Percentiles rank a stretch among this genome's conserved stretches.
These are phyloP conservation scores for Napeogenes sylphis DNA, from an alignment of 2,888 invertebrate genomes.

Conservation along the genomic window DNA sequence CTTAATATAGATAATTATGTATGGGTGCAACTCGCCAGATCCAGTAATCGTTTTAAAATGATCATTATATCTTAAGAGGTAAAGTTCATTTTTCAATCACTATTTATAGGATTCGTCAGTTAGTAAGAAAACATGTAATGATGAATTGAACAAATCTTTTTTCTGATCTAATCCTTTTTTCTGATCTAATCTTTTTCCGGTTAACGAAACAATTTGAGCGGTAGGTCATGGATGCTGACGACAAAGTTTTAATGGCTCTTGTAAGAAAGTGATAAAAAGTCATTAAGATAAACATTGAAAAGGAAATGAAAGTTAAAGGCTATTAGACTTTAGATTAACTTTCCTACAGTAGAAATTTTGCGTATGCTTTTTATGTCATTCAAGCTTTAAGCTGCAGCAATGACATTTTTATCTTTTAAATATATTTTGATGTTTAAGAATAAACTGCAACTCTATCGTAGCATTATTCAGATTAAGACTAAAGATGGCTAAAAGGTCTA, in stretches of 20 bases:
- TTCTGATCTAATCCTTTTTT: no score
- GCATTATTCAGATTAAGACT: no score
- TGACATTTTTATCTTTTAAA: no score
- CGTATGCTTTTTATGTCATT: no score
- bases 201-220: constrained; percentile 15
- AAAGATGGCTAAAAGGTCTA: no score
- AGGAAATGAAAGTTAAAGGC: constrained; percentile 43
- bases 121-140: constrained; percentile 8
- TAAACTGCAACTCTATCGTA: no score
- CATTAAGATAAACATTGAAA: constrained; percentile 50
- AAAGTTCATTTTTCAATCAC: constrained; percentile 17
- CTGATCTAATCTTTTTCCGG: constrained; percentile 22
- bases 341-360: no score
- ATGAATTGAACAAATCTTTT: neutral
- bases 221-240: constrained; percentile 54
- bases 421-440: no score
- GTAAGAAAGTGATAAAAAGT: constrained; percentile 44
- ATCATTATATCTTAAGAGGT: constrained; percentile 10
- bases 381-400: no score
- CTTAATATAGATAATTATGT: constrained; percentile 53
- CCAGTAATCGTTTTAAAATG: constrained; percentile 17
- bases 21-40: constrained; percentile 20
- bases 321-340: constrained; percentile 14
- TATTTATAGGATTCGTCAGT: constrained; percentile 1
- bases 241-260: constrained; percentile 38